Evolutionary conservation across 1,140 invertebrate species (phyloP), one percentile per base, ranked within the genome.

Genomic region (Drosophila quadrilineata): DNA sequence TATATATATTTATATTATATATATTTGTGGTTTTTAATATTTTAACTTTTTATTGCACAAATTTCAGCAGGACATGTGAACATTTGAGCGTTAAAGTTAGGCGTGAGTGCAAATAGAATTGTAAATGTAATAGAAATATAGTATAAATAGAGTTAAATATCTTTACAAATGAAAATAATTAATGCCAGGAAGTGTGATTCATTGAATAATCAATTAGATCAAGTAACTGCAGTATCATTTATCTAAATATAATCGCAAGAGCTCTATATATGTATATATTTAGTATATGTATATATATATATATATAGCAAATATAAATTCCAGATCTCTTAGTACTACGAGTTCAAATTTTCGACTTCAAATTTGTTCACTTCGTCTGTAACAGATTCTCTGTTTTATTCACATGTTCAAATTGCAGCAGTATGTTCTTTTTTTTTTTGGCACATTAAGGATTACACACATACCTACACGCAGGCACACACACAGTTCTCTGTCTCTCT

Each of bases 401-500:
- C 48, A 21, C 24, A 29, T 21, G 50, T 49, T 43, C n/a, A n/a
- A n/a, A n/a, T n/a, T n/a, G n/a, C n/a, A n/a, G n/a, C n/a, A n/a
- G n/a, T n/a, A n/a, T n/a, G n/a, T 40, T 33, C 29, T 6, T 53
- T 16, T 50, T 26, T 29, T 50, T 59, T 85, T 85, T 85, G 79
- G 79, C 79, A 85, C 79, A 85, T 85, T 84, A 77, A 84, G 77
- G 77, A 84, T 84, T 84, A 71, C 67, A 62, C 9, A 24, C 46
- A 56, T 36, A 70, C 22, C 29, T 49, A 52, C 29, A 57, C 38
- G 45, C 48, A 71, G 41, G 68, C 24, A 49, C 6, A 48, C 22
- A 40, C 10, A 29, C 12, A 45, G n/a, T n/a, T 31, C 14, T 6
- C 33, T 56, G 5, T 10, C 35, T 54, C 16, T 45, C 41, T 29